A percentile compares a stretch with the other conserved stretches of the same genome.
These are phyloP conservation scores for Aphrophora alni DNA, from an alignment of 2,888 invertebrate species.

Conservation along the genomic window DNA sequence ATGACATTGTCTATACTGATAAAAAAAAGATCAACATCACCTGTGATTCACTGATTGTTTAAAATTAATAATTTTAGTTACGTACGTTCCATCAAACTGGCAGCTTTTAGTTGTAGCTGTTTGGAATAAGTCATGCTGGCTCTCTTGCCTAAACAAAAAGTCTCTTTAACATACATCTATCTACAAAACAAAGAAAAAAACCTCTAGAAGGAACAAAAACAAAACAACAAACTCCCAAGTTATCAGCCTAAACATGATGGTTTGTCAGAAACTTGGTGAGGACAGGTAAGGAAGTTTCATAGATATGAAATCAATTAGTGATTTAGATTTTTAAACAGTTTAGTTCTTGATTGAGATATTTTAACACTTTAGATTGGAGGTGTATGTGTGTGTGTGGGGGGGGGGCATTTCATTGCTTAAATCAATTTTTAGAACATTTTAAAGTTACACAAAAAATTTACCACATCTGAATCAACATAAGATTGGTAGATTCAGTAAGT, in stretches of 20 bases:
- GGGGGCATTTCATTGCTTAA: no score
- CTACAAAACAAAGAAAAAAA: conserved; percentile 19
- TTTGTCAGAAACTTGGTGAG: neutral
- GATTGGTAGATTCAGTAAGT: no score
- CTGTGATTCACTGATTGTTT: neutral
- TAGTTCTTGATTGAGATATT: no score
- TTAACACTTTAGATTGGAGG: no score
- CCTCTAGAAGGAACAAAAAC: neutral
- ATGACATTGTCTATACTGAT: neutral
- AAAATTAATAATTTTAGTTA: conserved; percentile 50
- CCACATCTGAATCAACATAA: no score
- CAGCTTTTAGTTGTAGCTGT: conserved; percentile 60
- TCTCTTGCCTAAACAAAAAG: conserved; percentile 48
- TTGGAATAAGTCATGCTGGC: conserved; percentile 58
- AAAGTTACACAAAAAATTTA: no score
- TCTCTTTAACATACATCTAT: conserved; percentile 37
- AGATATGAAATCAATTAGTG: no score
- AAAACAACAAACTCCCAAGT: neutral
- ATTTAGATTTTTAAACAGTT: no score
- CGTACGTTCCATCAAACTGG: conserved; percentile 60
- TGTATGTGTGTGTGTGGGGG: no score
- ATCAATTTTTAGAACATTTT: no score
- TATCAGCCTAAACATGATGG: neutral
- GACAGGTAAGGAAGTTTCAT: no score
- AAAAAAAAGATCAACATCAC: neutral